Conservation (phyloP, 2,888 invertebrate genomes). For the Petrolisthes cinctipes region DNA sequence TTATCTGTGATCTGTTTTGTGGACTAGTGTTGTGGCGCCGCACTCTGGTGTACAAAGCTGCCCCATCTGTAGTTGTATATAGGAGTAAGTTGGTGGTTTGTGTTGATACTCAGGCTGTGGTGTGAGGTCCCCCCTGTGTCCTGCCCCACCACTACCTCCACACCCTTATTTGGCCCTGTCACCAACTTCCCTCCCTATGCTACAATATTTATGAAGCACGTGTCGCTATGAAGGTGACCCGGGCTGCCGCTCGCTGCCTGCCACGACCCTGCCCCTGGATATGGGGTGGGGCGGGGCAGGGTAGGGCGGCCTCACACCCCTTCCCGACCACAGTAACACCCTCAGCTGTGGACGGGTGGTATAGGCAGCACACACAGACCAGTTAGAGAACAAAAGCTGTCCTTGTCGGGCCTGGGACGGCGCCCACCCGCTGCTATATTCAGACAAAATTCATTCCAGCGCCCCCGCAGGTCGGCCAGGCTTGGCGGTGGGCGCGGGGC, state of each 20-base stretch:
- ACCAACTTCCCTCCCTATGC: constrained; percentile 23
- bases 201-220: constrained; percentile 40
- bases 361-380: constrained; percentile 51
- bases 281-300: background rate
- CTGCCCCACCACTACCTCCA: constrained; percentile 17
- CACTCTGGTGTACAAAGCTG: constrained; percentile 64
- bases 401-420: constrained; percentile 37
- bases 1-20: constrained; percentile 66
- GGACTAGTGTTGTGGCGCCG: constrained; percentile 63
- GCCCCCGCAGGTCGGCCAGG: constrained; percentile 45
- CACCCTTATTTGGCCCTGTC: constrained; percentile 11
- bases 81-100: constrained; percentile 62
- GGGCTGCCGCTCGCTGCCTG: constrained; percentile 30
- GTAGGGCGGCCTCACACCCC: constrained; percentile 43
- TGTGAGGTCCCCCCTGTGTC: constrained; percentile 43
- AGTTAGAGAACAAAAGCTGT: constrained; percentile 51
- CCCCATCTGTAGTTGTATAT: constrained; percentile 58
- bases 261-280: background rate
- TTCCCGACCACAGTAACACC: constrained; percentile 31
- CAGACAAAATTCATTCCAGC: constrained; percentile 60
- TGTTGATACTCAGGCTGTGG: constrained; percentile 65
- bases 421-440: constrained; percentile 57
- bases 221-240: constrained; percentile 31
- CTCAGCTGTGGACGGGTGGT: constrained; percentile 35
- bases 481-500: constrained; percentile 48